phyloP scores from a whole-genome alignment of 2,113 vertebrate genomes.

The Calyptomena viridis region DNA sequence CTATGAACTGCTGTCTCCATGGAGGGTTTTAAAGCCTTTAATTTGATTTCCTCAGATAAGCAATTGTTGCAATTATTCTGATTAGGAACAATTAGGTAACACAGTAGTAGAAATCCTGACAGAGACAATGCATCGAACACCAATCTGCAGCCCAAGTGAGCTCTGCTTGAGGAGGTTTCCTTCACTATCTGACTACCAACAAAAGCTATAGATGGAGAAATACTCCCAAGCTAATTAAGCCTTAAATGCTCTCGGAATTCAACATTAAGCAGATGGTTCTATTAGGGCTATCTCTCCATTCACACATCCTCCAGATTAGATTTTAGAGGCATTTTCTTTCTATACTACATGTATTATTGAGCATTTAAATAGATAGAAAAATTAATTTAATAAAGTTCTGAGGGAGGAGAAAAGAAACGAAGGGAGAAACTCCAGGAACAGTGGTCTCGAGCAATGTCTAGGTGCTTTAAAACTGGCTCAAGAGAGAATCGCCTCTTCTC shows the following conservation, averaged over 20 bases:
- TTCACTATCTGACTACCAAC: slow-evolving; percentile 54
- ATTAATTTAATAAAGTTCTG: slow-evolving; percentile 39
- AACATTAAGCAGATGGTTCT: slow-evolving; percentile 61
- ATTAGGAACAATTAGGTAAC: slow-evolving; percentile 77
- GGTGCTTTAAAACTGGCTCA: slow-evolving; percentile 25
- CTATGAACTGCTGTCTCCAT: slow-evolving; percentile 54
- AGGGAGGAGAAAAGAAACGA: neutral
- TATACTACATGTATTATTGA: slow-evolving; percentile 34
- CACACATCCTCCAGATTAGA: slow-evolving; percentile 14
- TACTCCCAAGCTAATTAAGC: slow-evolving; percentile 73
- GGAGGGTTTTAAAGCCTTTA: slow-evolving; percentile 69
- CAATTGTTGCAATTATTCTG: slow-evolving; percentile 76
- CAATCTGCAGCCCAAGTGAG: slow-evolving; percentile 30
- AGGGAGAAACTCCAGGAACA: neutral
- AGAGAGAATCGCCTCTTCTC: slow-evolving; percentile 6
- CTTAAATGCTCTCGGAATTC: slow-evolving; percentile 73
- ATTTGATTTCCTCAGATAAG: slow-evolving; percentile 76
- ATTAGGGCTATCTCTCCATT: slow-evolving; percentile 39
- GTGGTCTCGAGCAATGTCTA: neutral
- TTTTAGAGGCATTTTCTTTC: slow-evolving; percentile 43
- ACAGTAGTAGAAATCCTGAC: slow-evolving; percentile 62
- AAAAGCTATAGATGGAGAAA: slow-evolving; percentile 74
- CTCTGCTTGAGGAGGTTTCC: slow-evolving; percentile 67
- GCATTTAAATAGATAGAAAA: slow-evolving; percentile 58
- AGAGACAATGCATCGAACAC: slow-evolving; percentile 40